These are phyloP conservation scores for Enteromius thamalakanensis DNA, from an alignment of 2,797 vertebrate genomes.

Conservation along the genomic window DNA sequence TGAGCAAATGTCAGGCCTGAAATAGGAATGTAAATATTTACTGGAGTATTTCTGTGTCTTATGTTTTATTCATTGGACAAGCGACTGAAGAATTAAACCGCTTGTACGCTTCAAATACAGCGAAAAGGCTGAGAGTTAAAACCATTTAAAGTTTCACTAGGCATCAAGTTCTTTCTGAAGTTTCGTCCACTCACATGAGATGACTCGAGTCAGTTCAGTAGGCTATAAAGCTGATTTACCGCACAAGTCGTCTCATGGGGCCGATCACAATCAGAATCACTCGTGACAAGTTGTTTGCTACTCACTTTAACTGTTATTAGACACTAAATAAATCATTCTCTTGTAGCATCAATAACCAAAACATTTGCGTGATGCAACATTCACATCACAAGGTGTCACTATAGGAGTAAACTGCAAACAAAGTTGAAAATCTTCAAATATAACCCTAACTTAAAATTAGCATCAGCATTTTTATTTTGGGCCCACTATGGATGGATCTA, in stretches of 20 bases:
- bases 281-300: neutral
- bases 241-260: neutral
- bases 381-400: neutral
- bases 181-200: neutral
- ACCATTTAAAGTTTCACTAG: neutral
- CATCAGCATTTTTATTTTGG: too few species aligned
- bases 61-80: conserved; percentile 7
- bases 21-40: conserved; percentile 36
- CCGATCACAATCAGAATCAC: neutral
- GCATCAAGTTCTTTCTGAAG: neutral
- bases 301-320: neutral
- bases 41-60: conserved; percentile 11
- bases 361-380: neutral
- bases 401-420: neutral
- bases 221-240: neutral
- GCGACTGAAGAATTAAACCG: neutral
- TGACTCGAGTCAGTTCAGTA: neutral
- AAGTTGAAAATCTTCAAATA: too few species aligned
- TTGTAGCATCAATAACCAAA: neutral
- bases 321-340: neutral
- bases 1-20: conserved; percentile 38
- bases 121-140: neutral
- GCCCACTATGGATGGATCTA: neutral
- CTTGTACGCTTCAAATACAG: neutral
- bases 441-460: too few species aligned